Conservation (phyloP, 2,888 invertebrate genomes). For the Aporophyla nigra region DNA sequence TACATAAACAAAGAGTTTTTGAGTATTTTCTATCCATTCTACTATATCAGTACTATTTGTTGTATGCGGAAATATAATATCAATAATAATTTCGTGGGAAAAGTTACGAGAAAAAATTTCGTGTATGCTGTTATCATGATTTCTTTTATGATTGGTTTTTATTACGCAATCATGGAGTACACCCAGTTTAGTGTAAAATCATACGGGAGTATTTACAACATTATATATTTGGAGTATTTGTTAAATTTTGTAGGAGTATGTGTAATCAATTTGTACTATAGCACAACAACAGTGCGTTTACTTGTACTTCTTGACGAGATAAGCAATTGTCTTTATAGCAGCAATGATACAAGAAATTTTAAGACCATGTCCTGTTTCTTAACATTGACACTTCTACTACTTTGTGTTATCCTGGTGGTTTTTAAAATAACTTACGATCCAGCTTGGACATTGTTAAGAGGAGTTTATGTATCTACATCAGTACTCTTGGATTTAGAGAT, state of each 20-base stretch:
- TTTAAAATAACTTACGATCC: slow-evolving; percentile 47
- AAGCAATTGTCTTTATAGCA: slow-evolving; percentile 10
- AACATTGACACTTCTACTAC: slow-evolving; percentile 15
- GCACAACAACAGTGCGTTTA: slow-evolving; percentile 28
- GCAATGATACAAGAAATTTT: slow-evolving; percentile 22
- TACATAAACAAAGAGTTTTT: slow-evolving; percentile 27
- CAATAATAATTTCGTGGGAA: slow-evolving; percentile 25
- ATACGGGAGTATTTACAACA: slow-evolving; percentile 30
- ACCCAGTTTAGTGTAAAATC: slow-evolving; percentile 8
- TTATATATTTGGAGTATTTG: slow-evolving; percentile 42
- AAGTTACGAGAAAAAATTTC: slow-evolving; percentile 32
- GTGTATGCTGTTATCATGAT: slow-evolving; percentile 14
- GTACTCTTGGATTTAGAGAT: slow-evolving; percentile 51
- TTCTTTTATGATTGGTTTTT: slow-evolving; percentile 21
- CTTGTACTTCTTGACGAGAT: slow-evolving; percentile 40
- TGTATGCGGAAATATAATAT: slow-evolving; percentile 52
- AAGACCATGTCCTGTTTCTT: slow-evolving; percentile 13
- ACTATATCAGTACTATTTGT: slow-evolving; percentile 22
- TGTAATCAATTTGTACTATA: slow-evolving; percentile 39
- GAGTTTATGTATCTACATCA: slow-evolving; percentile 34
- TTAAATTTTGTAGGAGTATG: slow-evolving; percentile 26
- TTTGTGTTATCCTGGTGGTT: neutral
- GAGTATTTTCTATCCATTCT: slow-evolving; percentile 47
- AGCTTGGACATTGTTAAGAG: slow-evolving; percentile 37
- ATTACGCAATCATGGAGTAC: slow-evolving; percentile 3